Percentiles rank a stretch among this genome's conserved stretches.
Conservation (phyloP, 1,140 invertebrate genomes). For the Hermatobates lingyangjiaoensis region DNA sequence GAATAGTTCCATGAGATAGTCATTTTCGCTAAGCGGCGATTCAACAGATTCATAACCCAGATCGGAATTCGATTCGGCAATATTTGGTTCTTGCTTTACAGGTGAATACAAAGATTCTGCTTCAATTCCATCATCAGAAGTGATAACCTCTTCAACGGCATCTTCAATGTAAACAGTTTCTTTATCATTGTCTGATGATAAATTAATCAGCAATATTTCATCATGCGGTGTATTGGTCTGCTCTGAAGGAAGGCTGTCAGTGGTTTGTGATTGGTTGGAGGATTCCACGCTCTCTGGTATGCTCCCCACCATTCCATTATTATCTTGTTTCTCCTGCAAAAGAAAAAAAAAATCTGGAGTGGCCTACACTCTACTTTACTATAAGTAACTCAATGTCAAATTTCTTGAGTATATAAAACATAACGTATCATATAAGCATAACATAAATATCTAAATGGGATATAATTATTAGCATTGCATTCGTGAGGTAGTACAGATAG, state of each 20-base stretch:
- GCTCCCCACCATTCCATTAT: conserved; percentile 48
- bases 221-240: too few species aligned
- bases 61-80: conserved; percentile 12
- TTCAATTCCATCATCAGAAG: background rate
- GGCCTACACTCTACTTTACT: too few species aligned
- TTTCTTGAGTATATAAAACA: too few species aligned
- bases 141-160: conserved; percentile 9
- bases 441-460: too few species aligned
- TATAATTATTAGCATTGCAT: too few species aligned
- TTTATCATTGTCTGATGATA: conserved; percentile 1
- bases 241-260: too few species aligned
- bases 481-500: too few species aligned
- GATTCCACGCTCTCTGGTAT: conserved; percentile 60
- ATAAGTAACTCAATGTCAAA: too few species aligned
- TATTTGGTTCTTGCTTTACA: conserved; percentile 1
- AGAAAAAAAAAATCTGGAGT: too few species aligned
- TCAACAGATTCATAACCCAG: conserved; percentile 16
- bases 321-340: too few species aligned
- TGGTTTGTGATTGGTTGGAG: too few species aligned
- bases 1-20: conserved; percentile 9
- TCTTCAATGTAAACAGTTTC: conserved; percentile 8
- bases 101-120: background rate
- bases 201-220: background rate
- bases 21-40: conserved; percentile 13
- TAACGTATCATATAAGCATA: too few species aligned